Percentiles rank a stretch among this genome's conserved stretches.
These are phyloP conservation scores for Caprella mutica DNA, from an alignment of 2,888 invertebrate genomes.

Conservation along the genomic window DNA sequence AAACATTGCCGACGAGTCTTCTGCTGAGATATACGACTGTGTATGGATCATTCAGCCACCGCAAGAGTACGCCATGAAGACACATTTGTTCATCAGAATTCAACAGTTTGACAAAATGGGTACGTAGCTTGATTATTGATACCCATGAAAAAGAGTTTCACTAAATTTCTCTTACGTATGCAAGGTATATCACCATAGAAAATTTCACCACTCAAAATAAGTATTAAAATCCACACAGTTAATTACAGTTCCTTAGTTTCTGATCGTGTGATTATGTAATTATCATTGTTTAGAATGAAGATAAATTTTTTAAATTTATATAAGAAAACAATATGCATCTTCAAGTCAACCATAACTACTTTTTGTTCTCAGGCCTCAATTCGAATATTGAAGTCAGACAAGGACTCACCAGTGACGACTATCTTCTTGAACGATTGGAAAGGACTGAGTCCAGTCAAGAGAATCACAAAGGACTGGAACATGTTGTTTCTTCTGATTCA, in stretches of 20 bases:
- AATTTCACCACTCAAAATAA: too few relatives aligned
- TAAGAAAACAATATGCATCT: too few relatives aligned
- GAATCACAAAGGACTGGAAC: conserved; percentile 40
- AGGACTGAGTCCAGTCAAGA: background rate
- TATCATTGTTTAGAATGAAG: too few relatives aligned
- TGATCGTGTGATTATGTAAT: too few relatives aligned
- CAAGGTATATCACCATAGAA: too few relatives aligned
- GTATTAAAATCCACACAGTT: too few relatives aligned
- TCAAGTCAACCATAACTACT: too few relatives aligned
- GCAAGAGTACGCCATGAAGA: conserved; percentile 52
- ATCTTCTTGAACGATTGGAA: conserved; percentile 48
- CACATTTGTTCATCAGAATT: conserved; percentile 53
- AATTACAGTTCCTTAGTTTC: too few relatives aligned
- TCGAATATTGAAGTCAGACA: conserved; percentile 54
- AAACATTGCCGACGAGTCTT: conserved; percentile 43
- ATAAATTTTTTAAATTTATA: too few relatives aligned
- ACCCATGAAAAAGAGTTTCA: too few relatives aligned
- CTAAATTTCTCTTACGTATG: too few relatives aligned
- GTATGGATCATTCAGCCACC: conserved; percentile 59
- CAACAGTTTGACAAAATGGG: conserved; percentile 51
- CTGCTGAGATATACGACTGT: conserved; percentile 52
- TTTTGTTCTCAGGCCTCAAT: conserved; percentile 46
- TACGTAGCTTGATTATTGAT: conserved; percentile 35
- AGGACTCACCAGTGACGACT: conserved; percentile 54
- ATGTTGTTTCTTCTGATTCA: conserved; percentile 50